These are phyloP conservation scores for Solen grandis DNA, from an alignment of 1,140 invertebrate genomes.

Conservation along the genomic window DNA sequence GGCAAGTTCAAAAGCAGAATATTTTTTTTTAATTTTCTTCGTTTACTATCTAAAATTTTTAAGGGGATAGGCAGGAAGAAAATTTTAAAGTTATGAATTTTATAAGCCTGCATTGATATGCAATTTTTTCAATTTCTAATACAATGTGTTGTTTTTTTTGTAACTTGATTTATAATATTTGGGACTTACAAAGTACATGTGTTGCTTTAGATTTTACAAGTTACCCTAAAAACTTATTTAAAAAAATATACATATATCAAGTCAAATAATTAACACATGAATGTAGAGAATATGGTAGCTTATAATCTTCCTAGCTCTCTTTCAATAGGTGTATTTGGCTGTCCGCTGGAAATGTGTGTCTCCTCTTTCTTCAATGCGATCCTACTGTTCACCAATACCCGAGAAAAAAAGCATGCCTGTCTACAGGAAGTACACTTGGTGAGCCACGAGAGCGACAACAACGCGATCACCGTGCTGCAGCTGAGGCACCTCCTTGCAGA, in stretches of 20 bases:
- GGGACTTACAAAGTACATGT: neutral
- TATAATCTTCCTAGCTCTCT: neutral
- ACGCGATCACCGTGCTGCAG: constrained; percentile 8
- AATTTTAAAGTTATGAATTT: too few species aligned
- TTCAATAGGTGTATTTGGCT: constrained; percentile 41
- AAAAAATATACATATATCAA: neutral
- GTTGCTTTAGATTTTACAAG: neutral
- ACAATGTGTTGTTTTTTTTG: too few species aligned
- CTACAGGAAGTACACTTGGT: constrained; percentile 29
- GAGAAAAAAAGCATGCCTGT: neutral
- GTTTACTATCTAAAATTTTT: too few species aligned
- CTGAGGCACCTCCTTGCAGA: constrained; percentile 15
- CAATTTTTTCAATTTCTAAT: too few species aligned
- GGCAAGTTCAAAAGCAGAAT: too few species aligned
- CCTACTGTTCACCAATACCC: neutral
- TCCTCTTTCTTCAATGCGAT: constrained; percentile 38
- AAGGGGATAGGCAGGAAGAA: too few species aligned
- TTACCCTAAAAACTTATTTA: neutral
- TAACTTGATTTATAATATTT: too few species aligned
- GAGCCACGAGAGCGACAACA: constrained; percentile 26
- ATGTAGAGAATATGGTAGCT: neutral
- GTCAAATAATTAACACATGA: neutral
- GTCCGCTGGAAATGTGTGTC: constrained; percentile 36
- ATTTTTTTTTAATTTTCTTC: too few species aligned
- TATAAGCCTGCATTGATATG: too few species aligned